Evolutionary conservation across 2,888 invertebrate species (phyloP), one percentile per base, ranked within the genome.

Genomic region (Aspidiotus destructor): DNA sequence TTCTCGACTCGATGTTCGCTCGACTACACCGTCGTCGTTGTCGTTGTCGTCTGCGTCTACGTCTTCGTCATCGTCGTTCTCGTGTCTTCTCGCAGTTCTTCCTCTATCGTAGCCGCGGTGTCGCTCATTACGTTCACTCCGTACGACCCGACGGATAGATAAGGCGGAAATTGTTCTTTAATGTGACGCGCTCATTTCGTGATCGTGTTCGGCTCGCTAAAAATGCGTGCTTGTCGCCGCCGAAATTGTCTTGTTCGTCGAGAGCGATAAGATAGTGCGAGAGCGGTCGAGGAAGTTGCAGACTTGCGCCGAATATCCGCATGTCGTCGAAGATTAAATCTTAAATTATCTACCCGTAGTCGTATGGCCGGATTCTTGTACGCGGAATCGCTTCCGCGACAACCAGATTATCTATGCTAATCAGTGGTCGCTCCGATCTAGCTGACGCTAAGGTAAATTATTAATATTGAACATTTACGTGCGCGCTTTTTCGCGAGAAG

Each of bases 241-340:
- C 28, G 28, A 28, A 28, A 28, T 28, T 28, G 48, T 48, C 48
- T 48, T 48, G 48, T n/a, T 48, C 48, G 48, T 28, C 28, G 28
- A 28, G 8, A 17, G 55, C 55, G 17, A 17, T n/a, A 8, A 54
- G 16, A 16, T 9, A 54, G 13, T n/a, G 13, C 55, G n/a, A 17
- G 55, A 54, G n/a, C 15, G 17, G 55, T 54, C 16, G n/a, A 13
- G 52, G 52, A 13, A n/a, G 52, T 9, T 15, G 58, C 28, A 58
- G 67, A 67, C 67, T 58, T 67, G 67, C 67, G 67, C 67, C 67
- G 67, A 28, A 67, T 67, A 67, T 67, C 67, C 67, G 67, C 67
- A 67, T 67, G 67, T 67, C 67, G 67, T 16, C 52, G 40, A 67
- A 40, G 67, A 67, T 67, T 67, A 67, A 58, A 65, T 42, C 11